Conservation (phyloP, 2,113 vertebrate genomes). For the Pluvialis apricaria region DNA sequence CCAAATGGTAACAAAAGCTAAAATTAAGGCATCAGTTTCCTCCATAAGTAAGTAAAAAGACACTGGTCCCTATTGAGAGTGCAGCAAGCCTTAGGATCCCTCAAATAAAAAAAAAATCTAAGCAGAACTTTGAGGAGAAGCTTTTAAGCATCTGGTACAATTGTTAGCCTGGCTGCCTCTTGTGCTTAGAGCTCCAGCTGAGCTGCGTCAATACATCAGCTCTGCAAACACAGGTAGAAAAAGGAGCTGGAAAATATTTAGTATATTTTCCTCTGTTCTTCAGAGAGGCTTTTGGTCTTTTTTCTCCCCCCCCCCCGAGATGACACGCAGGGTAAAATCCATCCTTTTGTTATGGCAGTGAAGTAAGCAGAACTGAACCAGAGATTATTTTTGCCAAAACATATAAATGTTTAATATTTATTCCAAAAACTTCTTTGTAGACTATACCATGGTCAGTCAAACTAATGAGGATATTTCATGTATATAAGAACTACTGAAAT, state of each 20-base stretch:
- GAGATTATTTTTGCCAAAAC: not conserved
- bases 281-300: not conserved
- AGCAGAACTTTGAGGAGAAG: not conserved
- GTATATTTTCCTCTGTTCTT: not conserved
- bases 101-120: not conserved
- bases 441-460: not conserved
- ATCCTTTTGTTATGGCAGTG: not conserved
- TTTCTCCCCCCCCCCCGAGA: not conserved
- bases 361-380: not conserved
- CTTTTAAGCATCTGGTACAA: not conserved
- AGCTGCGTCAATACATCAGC: not conserved
- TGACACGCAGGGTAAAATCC: not conserved
- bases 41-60: not conserved
- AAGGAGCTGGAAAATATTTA: not conserved
- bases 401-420: not conserved
- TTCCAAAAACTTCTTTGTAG: not conserved
- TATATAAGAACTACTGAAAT: not conserved
- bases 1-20: not conserved
- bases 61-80: not conserved
- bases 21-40: not conserved
- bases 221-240: not conserved
- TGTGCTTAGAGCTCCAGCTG: not conserved
- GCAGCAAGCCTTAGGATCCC: not conserved
- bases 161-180: not conserved
- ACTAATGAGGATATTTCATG: not conserved